These are phyloP conservation scores for Sylvietta virens DNA, from an alignment of 2,113 vertebrate species.

Conservation along the genomic window DNA sequence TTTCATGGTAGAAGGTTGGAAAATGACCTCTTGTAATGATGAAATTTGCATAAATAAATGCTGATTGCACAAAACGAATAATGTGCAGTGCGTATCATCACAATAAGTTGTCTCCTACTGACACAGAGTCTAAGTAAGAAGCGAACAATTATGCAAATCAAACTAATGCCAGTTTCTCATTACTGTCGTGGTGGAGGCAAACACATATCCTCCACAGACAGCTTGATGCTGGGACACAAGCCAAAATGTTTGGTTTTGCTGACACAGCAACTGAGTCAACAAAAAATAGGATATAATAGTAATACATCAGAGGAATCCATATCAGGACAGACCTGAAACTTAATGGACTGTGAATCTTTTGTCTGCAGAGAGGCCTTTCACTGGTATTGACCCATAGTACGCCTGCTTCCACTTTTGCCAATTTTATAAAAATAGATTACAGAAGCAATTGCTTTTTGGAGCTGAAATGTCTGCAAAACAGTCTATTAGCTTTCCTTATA, in stretches of 20 bases:
- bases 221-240: conserved; percentile 82
- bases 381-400: conserved; percentile 73
- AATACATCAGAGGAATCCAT: conserved; percentile 84
- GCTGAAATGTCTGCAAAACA: conserved; percentile 68
- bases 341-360: conserved; percentile 80
- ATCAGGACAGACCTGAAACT: conserved; percentile 77
- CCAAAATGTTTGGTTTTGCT: conserved; percentile 88
- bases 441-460: conserved; percentile 60
- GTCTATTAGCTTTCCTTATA: conserved; percentile 71
- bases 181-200: conserved; percentile 88
- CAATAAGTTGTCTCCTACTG: conserved; percentile 91
- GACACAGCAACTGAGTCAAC: conserved; percentile 93
- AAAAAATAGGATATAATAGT: conserved; percentile 84
- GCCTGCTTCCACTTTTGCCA: conserved; percentile 48
- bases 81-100: conserved; percentile 84
- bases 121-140: conserved; percentile 85
- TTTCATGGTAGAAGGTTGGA: conserved; percentile 91
- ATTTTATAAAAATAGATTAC: conserved; percentile 71
- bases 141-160: conserved; percentile 96
- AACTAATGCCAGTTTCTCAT: conserved; percentile 93
- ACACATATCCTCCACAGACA: conserved; percentile 89
- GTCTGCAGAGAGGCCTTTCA: conserved; percentile 63
- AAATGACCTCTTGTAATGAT: conserved; percentile 93
- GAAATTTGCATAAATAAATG: conserved; percentile 98
- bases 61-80: conserved; percentile 91